A percentile compares a stretch with the other conserved stretches of the same genome.
These are phyloP conservation scores for Hipparchia sbordonii DNA, from an alignment of 2,888 invertebrate species.

Conservation along the genomic window DNA sequence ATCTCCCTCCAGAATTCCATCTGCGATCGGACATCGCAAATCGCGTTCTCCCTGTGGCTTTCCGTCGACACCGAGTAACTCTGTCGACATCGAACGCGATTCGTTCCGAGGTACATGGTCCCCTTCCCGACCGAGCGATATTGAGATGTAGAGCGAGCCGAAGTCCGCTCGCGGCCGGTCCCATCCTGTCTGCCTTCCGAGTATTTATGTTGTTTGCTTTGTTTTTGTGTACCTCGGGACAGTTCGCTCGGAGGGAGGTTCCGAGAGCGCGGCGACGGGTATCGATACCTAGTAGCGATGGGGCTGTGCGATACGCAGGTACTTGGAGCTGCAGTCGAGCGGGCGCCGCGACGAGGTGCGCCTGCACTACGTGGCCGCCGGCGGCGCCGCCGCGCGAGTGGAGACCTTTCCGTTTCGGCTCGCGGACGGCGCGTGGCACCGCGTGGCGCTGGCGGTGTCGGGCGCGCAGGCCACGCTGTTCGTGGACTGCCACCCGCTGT, in stretches of 20 bases:
- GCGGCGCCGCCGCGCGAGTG: slow-evolving; percentile 85
- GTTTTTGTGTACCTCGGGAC: slow-evolving; percentile 83
- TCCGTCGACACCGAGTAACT: slow-evolving; percentile 59
- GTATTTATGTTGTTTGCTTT: slow-evolving; percentile 78
- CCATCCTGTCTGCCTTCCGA: slow-evolving; percentile 63
- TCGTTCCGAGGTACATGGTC: slow-evolving; percentile 84
- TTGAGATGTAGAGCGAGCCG: slow-evolving; percentile 83
- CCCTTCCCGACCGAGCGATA: slow-evolving; percentile 81
- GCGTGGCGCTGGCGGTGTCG: slow-evolving; percentile 91
- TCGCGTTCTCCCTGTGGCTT: slow-evolving; percentile 58
- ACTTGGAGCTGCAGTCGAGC: slow-evolving; percentile 95
- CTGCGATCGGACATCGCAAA: slow-evolving; percentile 56
- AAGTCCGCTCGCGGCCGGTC: slow-evolving; percentile 69
- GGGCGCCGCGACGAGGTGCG: slow-evolving; percentile 93
- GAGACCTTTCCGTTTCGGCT: slow-evolving; percentile 94
- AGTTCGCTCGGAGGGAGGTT: slow-evolving; percentile 68
- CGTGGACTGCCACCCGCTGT: slow-evolving; percentile 93
- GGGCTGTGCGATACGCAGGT: slow-evolving; percentile 82
- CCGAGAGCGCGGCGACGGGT: slow-evolving; percentile 49
- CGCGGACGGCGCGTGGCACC: slow-evolving; percentile 95
- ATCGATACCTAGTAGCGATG: slow-evolving; percentile 44
- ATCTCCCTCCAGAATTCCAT: slow-evolving; percentile 41
- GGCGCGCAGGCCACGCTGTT: slow-evolving; percentile 92
- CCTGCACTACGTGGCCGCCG: slow-evolving; percentile 89
- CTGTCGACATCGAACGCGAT: slow-evolving; percentile 73